Evolutionary conservation across 2,113 vertebrate genomes (phyloP), one percentile per base, ranked within the genome.

Genomic region (Hystrix cristata): DNA sequence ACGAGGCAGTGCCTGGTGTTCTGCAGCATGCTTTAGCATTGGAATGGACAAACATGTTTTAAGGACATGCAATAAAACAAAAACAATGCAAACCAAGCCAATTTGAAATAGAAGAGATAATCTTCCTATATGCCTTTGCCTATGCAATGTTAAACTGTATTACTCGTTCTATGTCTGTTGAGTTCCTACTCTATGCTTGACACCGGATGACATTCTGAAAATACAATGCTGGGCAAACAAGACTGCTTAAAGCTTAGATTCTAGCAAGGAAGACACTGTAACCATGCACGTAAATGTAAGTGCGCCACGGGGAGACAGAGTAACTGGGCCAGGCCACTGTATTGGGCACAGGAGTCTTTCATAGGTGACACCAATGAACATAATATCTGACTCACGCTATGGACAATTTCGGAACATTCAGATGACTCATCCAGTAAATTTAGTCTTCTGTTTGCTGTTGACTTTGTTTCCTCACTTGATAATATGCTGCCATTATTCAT

Each of bases 41-140:
- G 34, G 21, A 59, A 38, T 86, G 64, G 60, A 71, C 48, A 79
- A 90, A 19, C 51, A 19, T 25, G 31, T 89, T 91, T 89, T 91
- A 92, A 90, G 76, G 65, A 81, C 16, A 65, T 38, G 74, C 83
- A 59, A 38, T 19, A 95, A 95, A 92, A 76, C 34, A 90, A 89
- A 95, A 93, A 60, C n/a, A 88, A 59, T 21, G 31, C 21, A 92
- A 89, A 74, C 3, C 15, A 59, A 93, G 87, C 65, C 8, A 82
- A 64, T 38, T 51, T 57, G 82, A 57, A n/a, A 53, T 83, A 57
- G 51, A 9, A 21, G 5, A 84, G 55, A 29, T n/a, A 72, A 93
- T 38, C 7, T 0, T 57, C 18, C 29, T 79, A 31, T 34, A 18
- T 34, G 74, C 55, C 78, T 87, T 87, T 34, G 11, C 0, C 0